phyloP scores from a whole-genome alignment of 2,888 invertebrate genomes.

The Hemaris fuciformis region DNA sequence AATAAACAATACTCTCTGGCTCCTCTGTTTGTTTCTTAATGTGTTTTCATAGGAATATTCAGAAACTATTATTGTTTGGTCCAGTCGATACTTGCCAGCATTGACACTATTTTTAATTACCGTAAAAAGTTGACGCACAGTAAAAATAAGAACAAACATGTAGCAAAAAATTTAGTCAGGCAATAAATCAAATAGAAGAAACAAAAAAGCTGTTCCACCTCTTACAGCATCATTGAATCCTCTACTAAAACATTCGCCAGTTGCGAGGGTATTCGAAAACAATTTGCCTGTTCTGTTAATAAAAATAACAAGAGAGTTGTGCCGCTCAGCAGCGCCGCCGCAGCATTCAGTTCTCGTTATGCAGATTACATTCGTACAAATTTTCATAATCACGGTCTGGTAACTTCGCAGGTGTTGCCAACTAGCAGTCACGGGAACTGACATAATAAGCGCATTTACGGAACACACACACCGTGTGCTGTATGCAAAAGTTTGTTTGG shows the following conservation, averaged over 20 bases:
- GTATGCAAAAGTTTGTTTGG: background rate
- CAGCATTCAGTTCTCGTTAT: constrained; percentile 15
- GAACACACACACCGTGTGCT: constrained; percentile 20
- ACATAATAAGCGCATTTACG: constrained; percentile 22
- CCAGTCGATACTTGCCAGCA: too few relatives aligned
- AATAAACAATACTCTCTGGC: too few relatives aligned
- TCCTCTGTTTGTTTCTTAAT: too few relatives aligned
- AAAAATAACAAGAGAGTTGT: constrained; percentile 1
- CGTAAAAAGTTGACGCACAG: too few relatives aligned
- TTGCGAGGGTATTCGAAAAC: constrained; percentile 1
- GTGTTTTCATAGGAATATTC: too few relatives aligned
- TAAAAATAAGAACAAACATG: background rate
- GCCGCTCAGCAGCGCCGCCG: background rate
- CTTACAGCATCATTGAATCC: background rate
- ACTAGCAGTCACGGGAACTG: constrained; percentile 34
- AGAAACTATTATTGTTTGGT: too few relatives aligned
- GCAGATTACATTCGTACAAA: constrained; percentile 33
- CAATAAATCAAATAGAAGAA: background rate
- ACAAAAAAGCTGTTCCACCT: background rate
- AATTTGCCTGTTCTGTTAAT: constrained; percentile 7
- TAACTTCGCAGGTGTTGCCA: constrained; percentile 36
- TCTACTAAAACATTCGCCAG: background rate
- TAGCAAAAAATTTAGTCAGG: background rate
- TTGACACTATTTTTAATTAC: too few relatives aligned
- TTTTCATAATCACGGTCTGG: constrained; percentile 38